A percentile compares a stretch with the other conserved stretches of the same genome.
Evolutionary conservation across 1,140 invertebrate species (phyloP).

Genomic region (Wiebesia pumilae): DNA sequence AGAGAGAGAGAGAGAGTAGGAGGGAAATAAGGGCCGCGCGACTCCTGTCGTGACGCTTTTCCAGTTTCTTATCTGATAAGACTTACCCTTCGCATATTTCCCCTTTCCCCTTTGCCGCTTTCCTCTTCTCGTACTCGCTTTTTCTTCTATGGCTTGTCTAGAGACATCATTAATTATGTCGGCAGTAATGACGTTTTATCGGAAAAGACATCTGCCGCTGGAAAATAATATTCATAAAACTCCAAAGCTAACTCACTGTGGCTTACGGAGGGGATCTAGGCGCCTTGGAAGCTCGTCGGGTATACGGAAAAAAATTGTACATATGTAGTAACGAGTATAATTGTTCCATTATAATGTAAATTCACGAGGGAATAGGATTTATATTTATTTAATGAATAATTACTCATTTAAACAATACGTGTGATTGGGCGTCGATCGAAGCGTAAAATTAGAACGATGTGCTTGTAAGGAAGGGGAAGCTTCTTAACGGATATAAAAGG

Average conservation of each 20-base stretch:
- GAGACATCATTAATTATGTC: constrained; percentile 73
- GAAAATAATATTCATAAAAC: constrained; percentile 76
- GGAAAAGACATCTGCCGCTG: constrained; percentile 73
- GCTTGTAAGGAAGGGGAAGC: not conserved
- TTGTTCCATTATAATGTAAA: constrained; percentile 39
- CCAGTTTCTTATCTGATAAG: constrained; percentile 52
- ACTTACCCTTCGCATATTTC: constrained; percentile 39
- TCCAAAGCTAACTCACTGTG: constrained; percentile 38
- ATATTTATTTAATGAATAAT: constrained; percentile 21
- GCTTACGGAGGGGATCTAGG: not conserved
- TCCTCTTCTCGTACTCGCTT: constrained; percentile 37
- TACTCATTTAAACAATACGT: constrained; percentile 4
- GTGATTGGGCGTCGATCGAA: not conserved
- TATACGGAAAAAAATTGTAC: not conserved
- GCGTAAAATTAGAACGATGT: constrained; percentile 25
- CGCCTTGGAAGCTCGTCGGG: not conserved
- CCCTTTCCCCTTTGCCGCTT: constrained; percentile 48
- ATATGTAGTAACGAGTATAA: not conserved
- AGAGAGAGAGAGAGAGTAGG: constrained; percentile 16
- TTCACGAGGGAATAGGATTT: not conserved
- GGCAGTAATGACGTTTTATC: constrained; percentile 67
- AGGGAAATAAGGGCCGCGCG: not conserved
- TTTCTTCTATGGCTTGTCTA: constrained; percentile 38
- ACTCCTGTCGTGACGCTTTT: constrained; percentile 43
- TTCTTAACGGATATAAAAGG: constrained; percentile 10